Percentiles rank a stretch among this genome's conserved stretches.
phyloP scores from a whole-genome alignment of 2,113 vertebrate species.

The Echinops telfairi region DNA sequence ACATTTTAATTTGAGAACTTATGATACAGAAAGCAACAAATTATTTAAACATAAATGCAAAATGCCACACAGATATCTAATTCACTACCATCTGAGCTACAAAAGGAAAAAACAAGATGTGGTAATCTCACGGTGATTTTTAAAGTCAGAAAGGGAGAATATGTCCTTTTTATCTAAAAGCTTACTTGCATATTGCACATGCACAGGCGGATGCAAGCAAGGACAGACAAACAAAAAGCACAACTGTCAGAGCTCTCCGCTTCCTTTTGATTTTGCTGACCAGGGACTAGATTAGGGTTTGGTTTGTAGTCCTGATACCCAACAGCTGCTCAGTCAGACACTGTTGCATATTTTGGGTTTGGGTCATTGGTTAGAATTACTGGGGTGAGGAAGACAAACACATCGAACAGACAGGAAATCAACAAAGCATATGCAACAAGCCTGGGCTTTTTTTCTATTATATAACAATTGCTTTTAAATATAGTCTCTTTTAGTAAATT shows the following conservation, averaged over 20 bases:
- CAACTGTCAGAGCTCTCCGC: constrained; percentile 80
- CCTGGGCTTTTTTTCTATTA: constrained; percentile 81
- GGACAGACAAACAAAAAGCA: constrained; percentile 85
- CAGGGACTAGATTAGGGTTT: constrained; percentile 74
- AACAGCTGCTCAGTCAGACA: constrained; percentile 82
- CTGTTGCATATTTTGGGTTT: constrained; percentile 86
- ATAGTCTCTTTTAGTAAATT: constrained; percentile 87
- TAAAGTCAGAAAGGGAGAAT: constrained; percentile 81
- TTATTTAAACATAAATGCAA: constrained; percentile 87
- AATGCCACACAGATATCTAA: constrained; percentile 86
- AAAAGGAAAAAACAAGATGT: constrained; percentile 82
- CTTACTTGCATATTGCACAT: constrained; percentile 86
- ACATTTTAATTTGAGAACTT: constrained; percentile 85
- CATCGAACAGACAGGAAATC: constrained; percentile 85
- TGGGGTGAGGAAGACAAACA: constrained; percentile 86
- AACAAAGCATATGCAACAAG: constrained; percentile 84
- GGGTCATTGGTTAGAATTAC: constrained; percentile 80
- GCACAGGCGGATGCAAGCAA: constrained; percentile 87
- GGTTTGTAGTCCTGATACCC: constrained; percentile 80
- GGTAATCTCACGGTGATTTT: constrained; percentile 83
- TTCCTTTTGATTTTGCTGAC: constrained; percentile 80
- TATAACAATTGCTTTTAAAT: constrained; percentile 84
- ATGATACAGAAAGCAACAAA: constrained; percentile 90
- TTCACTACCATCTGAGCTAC: constrained; percentile 86
- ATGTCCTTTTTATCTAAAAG: constrained; percentile 84